These are phyloP conservation scores for Diaphora mendica DNA, from an alignment of 2,888 invertebrate species.

Conservation along the genomic window DNA sequence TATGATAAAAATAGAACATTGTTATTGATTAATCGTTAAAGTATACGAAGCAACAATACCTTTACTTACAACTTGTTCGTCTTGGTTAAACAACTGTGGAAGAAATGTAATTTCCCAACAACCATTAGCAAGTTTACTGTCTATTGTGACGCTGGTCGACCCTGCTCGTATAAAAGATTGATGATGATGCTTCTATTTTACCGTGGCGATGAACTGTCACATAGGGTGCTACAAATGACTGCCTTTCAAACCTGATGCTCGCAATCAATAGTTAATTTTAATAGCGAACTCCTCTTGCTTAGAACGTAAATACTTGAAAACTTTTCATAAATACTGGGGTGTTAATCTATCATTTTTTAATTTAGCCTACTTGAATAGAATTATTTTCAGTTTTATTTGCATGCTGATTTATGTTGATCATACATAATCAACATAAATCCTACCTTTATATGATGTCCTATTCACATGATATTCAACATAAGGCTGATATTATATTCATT, in stretches of 20 bases:
- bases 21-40: constrained; percentile 43
- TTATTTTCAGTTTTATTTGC: neutral
- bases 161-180: constrained; percentile 82
- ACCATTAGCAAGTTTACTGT: constrained; percentile 77
- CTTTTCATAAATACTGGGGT: constrained; percentile 6
- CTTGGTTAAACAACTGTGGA: constrained; percentile 61
- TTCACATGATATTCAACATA: no score
- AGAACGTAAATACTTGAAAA: constrained; percentile 26
- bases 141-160: constrained; percentile 66
- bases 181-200: constrained; percentile 71
- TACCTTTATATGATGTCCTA: no score
- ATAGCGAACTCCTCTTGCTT: constrained; percentile 18
- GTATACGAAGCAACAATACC: constrained; percentile 41
- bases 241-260: constrained; percentile 50
- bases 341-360: neutral
- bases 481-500: no score
- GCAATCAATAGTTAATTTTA: constrained; percentile 60
- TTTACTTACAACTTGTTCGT: constrained; percentile 41
- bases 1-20: constrained; percentile 1
- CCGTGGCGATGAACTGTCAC: constrained; percentile 69
- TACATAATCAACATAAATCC: neutral
- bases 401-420: no score
- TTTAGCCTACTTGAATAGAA: neutral
- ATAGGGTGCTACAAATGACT: constrained; percentile 66
- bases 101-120: constrained; percentile 77